Percentiles rank a stretch among this genome's conserved stretches.
phyloP scores from a whole-genome alignment of 2,113 vertebrate species.

The Lonchura striata region DNA sequence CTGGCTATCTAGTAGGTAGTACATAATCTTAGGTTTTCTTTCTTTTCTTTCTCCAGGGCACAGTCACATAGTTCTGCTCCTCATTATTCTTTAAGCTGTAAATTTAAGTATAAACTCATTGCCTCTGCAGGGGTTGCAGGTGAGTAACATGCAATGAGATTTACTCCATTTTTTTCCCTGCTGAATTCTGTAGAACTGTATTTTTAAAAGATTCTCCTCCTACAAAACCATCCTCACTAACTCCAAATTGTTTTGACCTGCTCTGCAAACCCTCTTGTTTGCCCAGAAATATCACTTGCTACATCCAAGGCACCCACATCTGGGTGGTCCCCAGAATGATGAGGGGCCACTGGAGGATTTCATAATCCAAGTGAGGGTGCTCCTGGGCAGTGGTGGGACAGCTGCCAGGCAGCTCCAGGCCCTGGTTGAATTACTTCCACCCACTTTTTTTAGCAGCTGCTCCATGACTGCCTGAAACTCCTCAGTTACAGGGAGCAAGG shows the following conservation, averaged over 20 bases:
- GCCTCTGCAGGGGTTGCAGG: slow-evolving; percentile 43
- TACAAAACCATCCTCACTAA: not conserved
- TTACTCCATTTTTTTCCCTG: not conserved
- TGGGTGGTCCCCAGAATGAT: not conserved
- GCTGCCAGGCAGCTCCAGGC: slow-evolving; percentile 39
- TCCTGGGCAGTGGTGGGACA: slow-evolving; percentile 16
- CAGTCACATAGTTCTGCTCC: not conserved
- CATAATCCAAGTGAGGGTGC: not conserved
- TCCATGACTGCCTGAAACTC: not conserved
- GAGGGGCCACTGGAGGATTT: not conserved
- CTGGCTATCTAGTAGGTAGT: slow-evolving; percentile 13
- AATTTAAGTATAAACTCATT: slow-evolving; percentile 42
- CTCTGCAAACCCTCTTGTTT: not conserved
- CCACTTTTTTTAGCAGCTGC: not conserved
- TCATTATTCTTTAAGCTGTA: slow-evolving; percentile 25
- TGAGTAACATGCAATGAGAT: not conserved
- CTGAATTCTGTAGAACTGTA: not conserved
- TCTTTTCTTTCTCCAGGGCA: slow-evolving; percentile 54
- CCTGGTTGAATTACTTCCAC: not conserved
- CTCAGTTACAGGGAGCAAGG: not conserved
- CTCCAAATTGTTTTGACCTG: not conserved
- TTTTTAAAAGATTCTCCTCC: not conserved
- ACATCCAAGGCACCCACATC: not conserved
- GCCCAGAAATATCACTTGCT: not conserved
- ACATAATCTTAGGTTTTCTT: slow-evolving; percentile 37